These are phyloP conservation scores for Hecatera dysodea DNA, from an alignment of 2,888 invertebrate species.

Conservation along the genomic window DNA sequence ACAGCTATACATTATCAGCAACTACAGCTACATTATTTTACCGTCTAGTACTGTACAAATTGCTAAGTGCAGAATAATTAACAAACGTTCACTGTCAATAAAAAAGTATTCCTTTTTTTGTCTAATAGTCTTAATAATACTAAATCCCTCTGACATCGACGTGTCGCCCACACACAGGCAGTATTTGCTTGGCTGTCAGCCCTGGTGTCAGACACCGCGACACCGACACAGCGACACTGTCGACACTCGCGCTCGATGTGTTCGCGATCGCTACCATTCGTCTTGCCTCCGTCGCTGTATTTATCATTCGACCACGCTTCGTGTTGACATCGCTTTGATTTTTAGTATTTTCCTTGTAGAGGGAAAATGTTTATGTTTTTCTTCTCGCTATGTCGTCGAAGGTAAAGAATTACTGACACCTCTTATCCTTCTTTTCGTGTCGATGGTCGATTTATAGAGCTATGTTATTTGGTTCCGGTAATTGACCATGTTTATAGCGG, in stretches of 20 bases:
- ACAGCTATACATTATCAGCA: too few relatives aligned
- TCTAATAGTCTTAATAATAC: background rate
- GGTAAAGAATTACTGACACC: background rate
- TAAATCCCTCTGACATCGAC: background rate
- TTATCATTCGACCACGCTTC: constrained; percentile 65
- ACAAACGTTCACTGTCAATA: background rate
- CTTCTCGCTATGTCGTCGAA: background rate
- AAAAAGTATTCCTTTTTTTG: background rate
- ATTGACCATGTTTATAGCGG: too few relatives aligned
- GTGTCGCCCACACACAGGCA: background rate
- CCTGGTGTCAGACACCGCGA: constrained; percentile 21
- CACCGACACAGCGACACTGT: background rate
- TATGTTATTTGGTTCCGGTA: too few relatives aligned
- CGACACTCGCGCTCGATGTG: constrained; percentile 42
- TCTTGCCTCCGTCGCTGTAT: constrained; percentile 66
- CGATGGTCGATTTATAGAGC: too few relatives aligned
- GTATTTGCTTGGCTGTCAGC: constrained; percentile 28
- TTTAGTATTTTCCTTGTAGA: constrained; percentile 30
- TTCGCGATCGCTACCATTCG: constrained; percentile 56
- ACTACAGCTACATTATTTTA: too few relatives aligned
- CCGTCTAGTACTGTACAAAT: background rate
- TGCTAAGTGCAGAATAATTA: background rate
- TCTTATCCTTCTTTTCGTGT: too few relatives aligned
- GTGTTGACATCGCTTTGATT: constrained; percentile 48
- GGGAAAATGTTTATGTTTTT: constrained; percentile 10